phyloP scores from a whole-genome alignment of 2,797 vertebrate species.

The Melanotaenia boesemani region DNA sequence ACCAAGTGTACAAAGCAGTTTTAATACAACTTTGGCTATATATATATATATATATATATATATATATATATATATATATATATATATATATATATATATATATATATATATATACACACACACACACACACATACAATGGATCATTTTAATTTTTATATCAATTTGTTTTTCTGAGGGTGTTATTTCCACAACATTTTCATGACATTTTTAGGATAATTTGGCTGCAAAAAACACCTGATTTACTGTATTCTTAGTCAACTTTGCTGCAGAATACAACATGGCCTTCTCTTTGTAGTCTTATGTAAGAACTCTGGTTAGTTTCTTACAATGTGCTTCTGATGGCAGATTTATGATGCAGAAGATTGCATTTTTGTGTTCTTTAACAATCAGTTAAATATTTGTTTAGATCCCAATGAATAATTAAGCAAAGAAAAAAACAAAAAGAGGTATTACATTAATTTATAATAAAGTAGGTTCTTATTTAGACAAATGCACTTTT shows the following conservation, averaged over 20 bases:
- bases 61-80: no score
- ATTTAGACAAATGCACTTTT: not conserved
- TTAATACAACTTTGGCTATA: not conserved
- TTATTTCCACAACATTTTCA: constrained; percentile 11
- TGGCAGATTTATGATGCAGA: not conserved
- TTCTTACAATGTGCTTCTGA: not conserved
- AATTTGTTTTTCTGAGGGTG: constrained; percentile 27
- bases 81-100: no score
- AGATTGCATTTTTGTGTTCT: no score
- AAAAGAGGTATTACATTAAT: not conserved
- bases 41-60: no score
- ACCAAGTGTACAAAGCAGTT: constrained; percentile 11
- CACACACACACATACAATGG: not conserved
- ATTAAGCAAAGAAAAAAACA: not conserved
- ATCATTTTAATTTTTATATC: constrained; percentile 13
- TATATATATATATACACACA: no score
- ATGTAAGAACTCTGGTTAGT: no score
- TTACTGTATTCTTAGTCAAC: not conserved
- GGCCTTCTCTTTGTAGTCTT: not conserved
- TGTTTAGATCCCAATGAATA: not conserved
- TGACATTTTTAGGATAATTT: not conserved
- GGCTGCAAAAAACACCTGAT: constrained; percentile 7
- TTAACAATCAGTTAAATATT: no score
- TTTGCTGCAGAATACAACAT: not conserved
- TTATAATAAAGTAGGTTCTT: not conserved